Evolutionary conservation across 2,797 vertebrate species (phyloP).

Genomic region (Clangula hyemalis): DNA sequence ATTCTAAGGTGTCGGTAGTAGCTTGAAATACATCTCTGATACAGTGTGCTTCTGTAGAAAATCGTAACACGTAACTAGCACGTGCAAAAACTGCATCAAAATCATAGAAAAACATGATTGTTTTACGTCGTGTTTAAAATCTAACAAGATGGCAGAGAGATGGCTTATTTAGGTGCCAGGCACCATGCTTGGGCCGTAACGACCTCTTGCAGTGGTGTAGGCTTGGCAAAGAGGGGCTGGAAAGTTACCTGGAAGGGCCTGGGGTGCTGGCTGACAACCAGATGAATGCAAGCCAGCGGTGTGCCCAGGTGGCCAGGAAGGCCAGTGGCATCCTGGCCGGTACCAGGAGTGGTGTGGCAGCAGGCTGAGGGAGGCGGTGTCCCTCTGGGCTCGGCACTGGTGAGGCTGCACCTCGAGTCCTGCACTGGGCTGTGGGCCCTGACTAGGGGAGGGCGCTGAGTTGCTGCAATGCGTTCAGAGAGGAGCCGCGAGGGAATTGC

Average conservation of each 20-base stretch:
- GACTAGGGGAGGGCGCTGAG: too few species aligned
- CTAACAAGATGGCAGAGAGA: neutral
- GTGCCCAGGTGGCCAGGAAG: neutral
- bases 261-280: neutral
- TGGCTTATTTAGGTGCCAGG: neutral
- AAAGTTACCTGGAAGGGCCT: neutral
- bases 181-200: too few species aligned
- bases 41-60: neutral
- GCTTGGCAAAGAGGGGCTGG: neutral
- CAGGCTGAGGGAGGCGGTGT: neutral
- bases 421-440: neutral
- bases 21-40: neutral
- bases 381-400: neutral
- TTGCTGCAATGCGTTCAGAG: too few species aligned
- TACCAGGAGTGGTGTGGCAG: neutral
- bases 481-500: too few species aligned
- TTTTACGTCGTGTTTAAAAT: neutral
- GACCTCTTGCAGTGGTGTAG: neutral
- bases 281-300: neutral
- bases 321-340: neutral
- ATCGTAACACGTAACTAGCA: neutral
- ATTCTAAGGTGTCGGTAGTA: neutral
- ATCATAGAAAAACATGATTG: neutral
- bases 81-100: neutral
- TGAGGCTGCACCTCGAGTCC: neutral